A percentile compares a stretch with the other conserved stretches of the same genome.
Conservation (phyloP, 2,113 vertebrate species). For the Trematomus loennbergii region DNA sequence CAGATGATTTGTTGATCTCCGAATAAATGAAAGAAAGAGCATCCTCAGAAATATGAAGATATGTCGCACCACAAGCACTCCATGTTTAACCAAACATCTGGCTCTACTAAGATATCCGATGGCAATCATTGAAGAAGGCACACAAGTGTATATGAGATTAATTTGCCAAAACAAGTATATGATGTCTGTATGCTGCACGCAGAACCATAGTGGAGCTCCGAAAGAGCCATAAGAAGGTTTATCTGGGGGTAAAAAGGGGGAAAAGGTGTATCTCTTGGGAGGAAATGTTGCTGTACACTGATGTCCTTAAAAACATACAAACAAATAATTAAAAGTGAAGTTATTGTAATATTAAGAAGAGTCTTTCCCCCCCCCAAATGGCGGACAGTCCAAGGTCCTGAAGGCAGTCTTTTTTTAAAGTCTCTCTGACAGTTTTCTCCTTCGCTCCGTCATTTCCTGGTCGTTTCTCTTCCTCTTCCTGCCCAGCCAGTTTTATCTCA, state of each 20-base stretch:
- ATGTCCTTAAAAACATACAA: slow-evolving; percentile 79
- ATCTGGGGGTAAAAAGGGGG: slow-evolving; percentile 25
- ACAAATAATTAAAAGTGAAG: slow-evolving; percentile 83
- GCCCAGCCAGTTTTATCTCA: slow-evolving; percentile 79
- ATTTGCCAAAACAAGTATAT: slow-evolving; percentile 61
- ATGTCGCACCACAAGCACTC: slow-evolving; percentile 53
- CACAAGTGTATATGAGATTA: slow-evolving; percentile 41
- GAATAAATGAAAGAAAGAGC: slow-evolving; percentile 31
- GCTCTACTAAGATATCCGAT: slow-evolving; percentile 16
- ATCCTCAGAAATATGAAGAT: slow-evolving; percentile 59
- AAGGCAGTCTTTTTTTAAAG: slow-evolving; percentile 82
- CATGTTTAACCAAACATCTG: slow-evolving; percentile 27
- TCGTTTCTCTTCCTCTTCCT: slow-evolving; percentile 49
- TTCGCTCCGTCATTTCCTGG: slow-evolving; percentile 61
- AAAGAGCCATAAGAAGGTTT: slow-evolving; percentile 41
- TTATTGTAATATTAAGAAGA: slow-evolving; percentile 84
- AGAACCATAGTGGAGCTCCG: slow-evolving; percentile 50
- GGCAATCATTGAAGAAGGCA: slow-evolving; percentile 54
- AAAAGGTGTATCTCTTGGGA: slow-evolving; percentile 52
- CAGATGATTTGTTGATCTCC: slow-evolving; percentile 36
- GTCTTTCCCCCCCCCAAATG: slow-evolving; percentile 61
- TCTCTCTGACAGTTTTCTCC: slow-evolving; percentile 78
- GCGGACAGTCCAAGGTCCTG: slow-evolving; percentile 79
- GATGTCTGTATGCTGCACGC: slow-evolving; percentile 60
- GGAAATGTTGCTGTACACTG: slow-evolving; percentile 74